Percentiles rank a stretch among this genome's conserved stretches.
These are phyloP conservation scores for Melanocharis versteri DNA, from an alignment of 2,113 vertebrate genomes.

Conservation along the genomic window DNA sequence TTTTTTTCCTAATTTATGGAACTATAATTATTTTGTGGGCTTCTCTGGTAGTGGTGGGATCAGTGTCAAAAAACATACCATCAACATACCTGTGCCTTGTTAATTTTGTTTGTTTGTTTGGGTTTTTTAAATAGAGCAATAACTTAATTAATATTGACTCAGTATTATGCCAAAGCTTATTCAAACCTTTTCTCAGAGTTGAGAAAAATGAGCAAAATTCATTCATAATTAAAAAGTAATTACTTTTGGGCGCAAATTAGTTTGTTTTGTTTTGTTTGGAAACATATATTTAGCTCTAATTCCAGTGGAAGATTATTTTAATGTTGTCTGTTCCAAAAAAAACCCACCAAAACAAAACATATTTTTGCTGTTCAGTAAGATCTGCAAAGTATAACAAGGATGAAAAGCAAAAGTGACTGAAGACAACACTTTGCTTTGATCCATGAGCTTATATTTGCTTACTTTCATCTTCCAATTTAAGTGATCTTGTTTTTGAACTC, in stretches of 20 bases:
- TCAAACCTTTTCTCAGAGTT: not conserved
- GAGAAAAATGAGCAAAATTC: not conserved
- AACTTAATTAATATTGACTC: not conserved
- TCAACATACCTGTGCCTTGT: not conserved
- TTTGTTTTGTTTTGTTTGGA: not conserved
- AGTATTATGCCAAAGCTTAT: not conserved
- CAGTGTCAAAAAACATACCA: not conserved
- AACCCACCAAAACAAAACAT: not conserved
- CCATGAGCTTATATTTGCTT: not conserved
- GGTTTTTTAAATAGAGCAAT: not conserved
- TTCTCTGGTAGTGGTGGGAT: not conserved
- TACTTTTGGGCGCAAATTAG: not conserved
- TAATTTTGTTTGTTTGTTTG: not conserved
- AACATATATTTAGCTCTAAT: not conserved
- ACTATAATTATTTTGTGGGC: not conserved
- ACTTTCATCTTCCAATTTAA: slow-evolving; percentile 8
- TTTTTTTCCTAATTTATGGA: not conserved
- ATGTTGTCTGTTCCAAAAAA: not conserved
- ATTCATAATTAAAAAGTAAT: not conserved
- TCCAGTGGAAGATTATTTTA: not conserved
- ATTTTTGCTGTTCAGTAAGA: not conserved
- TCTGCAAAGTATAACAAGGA: not conserved
- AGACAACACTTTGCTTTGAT: not conserved
- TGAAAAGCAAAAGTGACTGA: not conserved
- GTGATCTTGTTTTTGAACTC: not conserved